Evolutionary conservation across 1,140 invertebrate genomes (phyloP).

Genomic region (Philotrypesis tridentata): DNA sequence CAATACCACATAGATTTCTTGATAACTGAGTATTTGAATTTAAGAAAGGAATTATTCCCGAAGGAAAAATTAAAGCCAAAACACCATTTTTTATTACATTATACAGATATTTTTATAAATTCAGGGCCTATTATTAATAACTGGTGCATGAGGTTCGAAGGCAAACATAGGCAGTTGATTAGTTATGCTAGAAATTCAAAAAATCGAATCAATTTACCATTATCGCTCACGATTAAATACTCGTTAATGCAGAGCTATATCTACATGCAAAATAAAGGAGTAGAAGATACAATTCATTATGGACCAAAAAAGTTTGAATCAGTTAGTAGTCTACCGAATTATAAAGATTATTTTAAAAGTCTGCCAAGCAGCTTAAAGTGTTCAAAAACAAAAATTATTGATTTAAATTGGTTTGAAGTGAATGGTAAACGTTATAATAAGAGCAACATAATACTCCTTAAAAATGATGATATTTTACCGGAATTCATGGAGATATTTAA

Average conservation of each 20-base stretch:
- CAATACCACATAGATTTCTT: constrained; percentile 13
- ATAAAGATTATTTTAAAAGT: not conserved
- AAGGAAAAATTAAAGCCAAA: constrained; percentile 31
- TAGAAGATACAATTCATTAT: not conserved
- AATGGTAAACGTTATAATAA: not conserved
- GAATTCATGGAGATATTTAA: not conserved
- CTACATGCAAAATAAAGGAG: not conserved
- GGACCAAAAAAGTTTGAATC: not conserved
- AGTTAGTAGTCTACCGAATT: not conserved
- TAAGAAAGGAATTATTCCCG: constrained; percentile 27
- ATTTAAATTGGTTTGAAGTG: not conserved
- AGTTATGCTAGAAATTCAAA: constrained; percentile 13
- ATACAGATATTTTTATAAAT: not conserved
- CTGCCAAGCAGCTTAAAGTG: not conserved
- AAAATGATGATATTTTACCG: constrained; percentile 6
- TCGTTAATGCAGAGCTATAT: not conserved
- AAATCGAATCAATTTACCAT: constrained; percentile 5
- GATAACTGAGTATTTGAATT: not conserved
- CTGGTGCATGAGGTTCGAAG: constrained; percentile 31
- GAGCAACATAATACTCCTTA: not conserved
- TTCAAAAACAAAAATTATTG: not conserved
- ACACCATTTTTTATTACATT: constrained; percentile 35
- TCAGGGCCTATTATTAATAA: constrained; percentile 26
- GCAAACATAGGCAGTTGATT: constrained; percentile 9
- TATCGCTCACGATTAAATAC: constrained; percentile 20